Base-by-base conservation (phyloP, 2,888 invertebrate species). In the Linyphia triangularis region DNA sequence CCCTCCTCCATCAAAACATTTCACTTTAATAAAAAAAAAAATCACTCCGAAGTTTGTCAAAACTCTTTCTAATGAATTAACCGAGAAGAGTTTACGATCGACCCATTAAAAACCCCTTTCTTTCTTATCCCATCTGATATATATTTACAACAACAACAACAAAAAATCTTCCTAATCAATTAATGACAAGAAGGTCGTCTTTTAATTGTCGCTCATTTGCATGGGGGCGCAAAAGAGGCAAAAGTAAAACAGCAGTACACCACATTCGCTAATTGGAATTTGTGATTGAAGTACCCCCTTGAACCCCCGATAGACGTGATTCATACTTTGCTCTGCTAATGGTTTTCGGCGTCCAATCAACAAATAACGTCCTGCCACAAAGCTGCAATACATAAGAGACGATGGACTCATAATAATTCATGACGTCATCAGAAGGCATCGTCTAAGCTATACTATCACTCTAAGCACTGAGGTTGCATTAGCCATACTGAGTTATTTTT, bases 271-370 rank as follows among this genome's bases (percentile, higher is more conserved):
- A 77, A 77, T 77, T 77, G 77, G 77, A 77, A 77, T 77, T 77
- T 77, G 77, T 77, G 77, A 77, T 77, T 77, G 77, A 77, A 61
- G 63, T n/a, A 13, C 51, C n/a, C 1, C n/a, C 13, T 10, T 9
- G 5, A 16, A 16, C 13, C 3, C 51, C 63, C 10, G n/a, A 9
- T n/a, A 51, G 13, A 51, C 51, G 51, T 51, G 81, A 69, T 81
- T 81, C 70, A 81, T 81, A 57, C 30, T 67, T 79, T 65, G 65
- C 43, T 26, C 40, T 13, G 33, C 70, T 81, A 81, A 81, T 81
- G 81, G 81, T 70, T 67, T 57, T 59, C 81, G 69, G 33, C 37
- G 81, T 69, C 51, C 81, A 81, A 81, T 81, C 81, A 70, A 81
- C 81, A 81, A 81, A 81, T 81, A 77, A 63, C 77, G 77, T 33